phyloP scores from a whole-genome alignment of 2,888 invertebrate species.

The Macroteleia sp. region DNA sequence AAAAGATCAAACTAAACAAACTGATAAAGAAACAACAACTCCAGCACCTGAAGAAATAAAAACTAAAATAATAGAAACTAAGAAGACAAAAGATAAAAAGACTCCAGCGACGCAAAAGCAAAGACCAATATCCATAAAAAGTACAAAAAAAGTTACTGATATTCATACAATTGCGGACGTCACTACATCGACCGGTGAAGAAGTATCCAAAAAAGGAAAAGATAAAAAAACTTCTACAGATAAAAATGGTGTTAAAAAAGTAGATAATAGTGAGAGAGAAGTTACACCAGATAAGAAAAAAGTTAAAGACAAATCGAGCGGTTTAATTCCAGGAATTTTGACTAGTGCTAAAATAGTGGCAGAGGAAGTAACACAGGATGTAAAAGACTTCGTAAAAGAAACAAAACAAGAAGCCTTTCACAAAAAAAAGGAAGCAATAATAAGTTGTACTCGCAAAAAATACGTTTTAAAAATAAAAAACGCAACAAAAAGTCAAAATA shows the following conservation, averaged over 20 bases:
- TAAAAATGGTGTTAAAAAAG: slow-evolving; percentile 54
- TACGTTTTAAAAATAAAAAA: no score
- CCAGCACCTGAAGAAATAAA: slow-evolving; percentile 11
- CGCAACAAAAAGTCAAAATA: no score
- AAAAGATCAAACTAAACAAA: no score
- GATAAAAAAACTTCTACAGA: background rate
- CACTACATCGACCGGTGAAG: no score
- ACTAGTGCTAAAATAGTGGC: slow-evolving; percentile 61
- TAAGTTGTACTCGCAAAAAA: no score
- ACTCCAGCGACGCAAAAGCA: background rate
- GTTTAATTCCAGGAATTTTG: slow-evolving; percentile 69
- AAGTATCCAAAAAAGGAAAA: background rate
- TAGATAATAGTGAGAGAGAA: no score
- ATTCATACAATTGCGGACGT: no score
- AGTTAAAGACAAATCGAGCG: slow-evolving; percentile 55
- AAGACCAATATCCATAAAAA: slow-evolving; percentile 10
- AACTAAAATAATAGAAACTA: slow-evolving; percentile 65
- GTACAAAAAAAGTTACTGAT: background rate
- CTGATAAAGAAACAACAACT: no score
- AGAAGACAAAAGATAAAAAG: slow-evolving; percentile 41
- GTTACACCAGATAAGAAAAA: slow-evolving; percentile 56
- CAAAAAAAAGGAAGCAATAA: no score
- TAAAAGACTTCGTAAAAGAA: slow-evolving; percentile 79
- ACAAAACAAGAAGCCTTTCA: slow-evolving; percentile 63
- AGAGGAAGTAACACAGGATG: slow-evolving; percentile 39